Percentiles rank a stretch among this genome's conserved stretches.
Conservation (phyloP, 1,140 invertebrate genomes). For the Cydia strobilella region DNA sequence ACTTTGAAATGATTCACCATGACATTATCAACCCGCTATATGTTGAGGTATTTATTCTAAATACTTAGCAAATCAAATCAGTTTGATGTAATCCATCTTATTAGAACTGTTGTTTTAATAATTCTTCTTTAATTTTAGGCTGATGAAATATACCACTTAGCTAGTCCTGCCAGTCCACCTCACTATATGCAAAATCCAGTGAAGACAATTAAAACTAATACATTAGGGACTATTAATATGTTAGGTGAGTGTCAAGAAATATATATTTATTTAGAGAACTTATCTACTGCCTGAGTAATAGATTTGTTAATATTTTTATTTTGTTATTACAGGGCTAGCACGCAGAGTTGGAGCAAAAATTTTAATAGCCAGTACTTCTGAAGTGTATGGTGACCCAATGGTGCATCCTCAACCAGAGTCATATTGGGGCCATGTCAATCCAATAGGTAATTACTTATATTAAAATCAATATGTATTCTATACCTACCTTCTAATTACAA, state of each 20-base stretch:
- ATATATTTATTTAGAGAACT: not conserved
- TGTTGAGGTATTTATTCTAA: constrained; percentile 86
- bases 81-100: not conserved
- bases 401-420: constrained; percentile 97
- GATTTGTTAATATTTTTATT: constrained; percentile 13
- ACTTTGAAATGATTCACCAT: constrained; percentile 99
- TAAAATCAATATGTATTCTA: constrained; percentile 14
- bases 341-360: constrained; percentile 96
- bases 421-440: constrained; percentile 99
- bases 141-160: constrained; percentile 99
- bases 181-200: constrained; percentile 99
- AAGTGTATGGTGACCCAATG: constrained; percentile 99
- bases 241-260: constrained; percentile 84
- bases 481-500: too few relatives aligned
- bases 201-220: constrained; percentile 99
- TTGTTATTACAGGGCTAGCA: constrained; percentile 86
- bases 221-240: constrained; percentile 99
- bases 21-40: constrained; percentile 99
- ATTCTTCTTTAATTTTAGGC: constrained; percentile 80
- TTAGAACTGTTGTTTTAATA: constrained; percentile 25
- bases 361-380: constrained; percentile 98
- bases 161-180: constrained; percentile 98
- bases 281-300: not conserved
- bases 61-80: not conserved
- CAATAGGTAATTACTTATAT: constrained; percentile 88